Evolutionary conservation across 2,113 vertebrate genomes (phyloP).

Genomic region (Cephalophus harveyi): DNA sequence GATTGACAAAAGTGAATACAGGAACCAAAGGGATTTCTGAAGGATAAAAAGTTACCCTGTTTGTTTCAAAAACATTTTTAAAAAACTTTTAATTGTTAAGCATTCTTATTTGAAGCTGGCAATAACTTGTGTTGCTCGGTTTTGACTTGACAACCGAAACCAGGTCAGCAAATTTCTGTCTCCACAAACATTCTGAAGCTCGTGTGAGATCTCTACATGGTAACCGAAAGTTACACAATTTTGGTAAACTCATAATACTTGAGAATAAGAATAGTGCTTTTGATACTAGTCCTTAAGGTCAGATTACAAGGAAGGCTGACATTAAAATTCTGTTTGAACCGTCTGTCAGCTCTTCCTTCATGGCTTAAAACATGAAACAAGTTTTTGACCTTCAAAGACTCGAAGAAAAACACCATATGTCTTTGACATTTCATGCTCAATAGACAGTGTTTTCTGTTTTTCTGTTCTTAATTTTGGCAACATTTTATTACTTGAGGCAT

Average conservation of each 20-base stretch:
- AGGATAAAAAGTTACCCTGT: neutral
- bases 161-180: neutral
- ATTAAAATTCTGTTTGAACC: neutral
- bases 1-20: neutral
- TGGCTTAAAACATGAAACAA: neutral
- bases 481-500: neutral
- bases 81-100: neutral
- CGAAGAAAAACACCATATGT: neutral
- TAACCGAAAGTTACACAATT: neutral
- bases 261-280: neutral
- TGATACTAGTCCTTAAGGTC: neutral
- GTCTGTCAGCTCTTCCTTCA: neutral
- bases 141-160: neutral
- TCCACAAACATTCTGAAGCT: neutral
- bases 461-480: slow-evolving; percentile 12
- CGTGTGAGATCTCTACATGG: neutral
- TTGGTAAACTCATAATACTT: neutral
- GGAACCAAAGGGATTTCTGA: neutral
- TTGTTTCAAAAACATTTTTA: neutral
- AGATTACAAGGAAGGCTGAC: neutral
- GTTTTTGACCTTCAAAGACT: neutral
- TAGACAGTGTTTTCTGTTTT: neutral
- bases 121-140: neutral
- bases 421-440: neutral
- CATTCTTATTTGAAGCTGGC: neutral